Base-by-base conservation (phyloP, 2,888 invertebrate genomes). In the Chalcis sispes region DNA sequence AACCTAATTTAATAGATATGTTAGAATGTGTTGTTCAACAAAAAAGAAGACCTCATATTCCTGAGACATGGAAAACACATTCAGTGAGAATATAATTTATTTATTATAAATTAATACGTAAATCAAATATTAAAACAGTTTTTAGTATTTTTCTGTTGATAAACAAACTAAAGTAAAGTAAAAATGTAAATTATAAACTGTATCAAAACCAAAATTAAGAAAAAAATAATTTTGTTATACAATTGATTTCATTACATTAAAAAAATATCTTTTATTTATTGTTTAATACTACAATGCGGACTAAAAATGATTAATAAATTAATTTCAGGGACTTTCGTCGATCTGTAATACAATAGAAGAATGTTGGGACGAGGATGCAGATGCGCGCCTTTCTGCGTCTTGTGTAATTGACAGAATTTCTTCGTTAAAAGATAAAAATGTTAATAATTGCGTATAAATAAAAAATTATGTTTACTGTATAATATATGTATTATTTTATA, bases 331-430 rank as follows among this genome's bases (percentile, higher is more conserved):
- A 80, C 90, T 98, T 81, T 90, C 92, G 79, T 93, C 94, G 58
- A 91, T 98, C 73, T 95, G 96, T 89, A 97, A 97, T 89, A 98
- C 98, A 10, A 97, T 98, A 93, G 98, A 98, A 86, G 98, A 98
- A 89, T 98, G 98, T 89, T 99, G 98, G 98, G 98, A 99, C 91
- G 97, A 98, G 88, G 98, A 99, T 90, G 97, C 98, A 0, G 98
- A 99, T 89, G 98, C 98, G 0, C 92, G 98, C 15, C 91, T 98
- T 5, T 97, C 98, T 0, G 97, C 98, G 0, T 95, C 97, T 1
- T 98, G 98, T 89, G 97, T 99, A 27, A 94, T 97, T 90, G 98
- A 98, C 90, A 91, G 95, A 23, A 93, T 95, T 54, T 90, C 90
- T 64, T 87, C 89, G 48, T 88, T 90, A 77, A 89, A 50, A 54